These are phyloP conservation scores for Watsonalla binaria DNA, from an alignment of 2,888 invertebrate genomes.

Conservation along the genomic window DNA sequence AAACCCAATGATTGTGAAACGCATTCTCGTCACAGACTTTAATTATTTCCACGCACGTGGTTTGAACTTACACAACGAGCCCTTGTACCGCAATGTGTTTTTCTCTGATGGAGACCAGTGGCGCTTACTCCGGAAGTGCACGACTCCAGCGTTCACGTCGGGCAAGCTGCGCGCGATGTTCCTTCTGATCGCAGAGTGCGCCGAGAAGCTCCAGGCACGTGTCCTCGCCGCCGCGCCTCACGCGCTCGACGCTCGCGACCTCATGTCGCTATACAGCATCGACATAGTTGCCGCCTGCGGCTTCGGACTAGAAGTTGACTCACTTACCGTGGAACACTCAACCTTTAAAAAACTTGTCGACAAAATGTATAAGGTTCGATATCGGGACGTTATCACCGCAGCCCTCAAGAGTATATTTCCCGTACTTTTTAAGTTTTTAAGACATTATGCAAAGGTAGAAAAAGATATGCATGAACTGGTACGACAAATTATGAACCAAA, in stretches of 20 bases:
- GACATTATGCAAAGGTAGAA: constrained; percentile 31
- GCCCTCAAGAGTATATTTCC: constrained; percentile 44
- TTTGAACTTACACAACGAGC: constrained; percentile 33
- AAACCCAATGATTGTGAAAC: constrained; percentile 33
- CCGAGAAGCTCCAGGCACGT: constrained; percentile 35
- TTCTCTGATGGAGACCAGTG: constrained; percentile 52
- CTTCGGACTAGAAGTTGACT: constrained; percentile 51
- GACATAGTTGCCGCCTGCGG: constrained; percentile 59
- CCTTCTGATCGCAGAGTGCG: constrained; percentile 49
- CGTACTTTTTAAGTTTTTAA: constrained; percentile 30
- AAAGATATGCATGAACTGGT: constrained; percentile 37
- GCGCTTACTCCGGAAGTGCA: constrained; percentile 49
- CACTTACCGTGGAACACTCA: constrained; percentile 45
- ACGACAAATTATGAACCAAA: constrained; percentile 37
- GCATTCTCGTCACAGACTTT: constrained; percentile 29
- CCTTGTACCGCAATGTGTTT: constrained; percentile 47
- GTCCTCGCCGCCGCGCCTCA: constrained; percentile 19
- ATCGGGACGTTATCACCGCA: constrained; percentile 22
- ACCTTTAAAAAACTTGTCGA: constrained; percentile 44
- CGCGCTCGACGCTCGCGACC: constrained; percentile 46
- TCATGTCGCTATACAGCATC: constrained; percentile 58
- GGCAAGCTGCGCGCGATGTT: constrained; percentile 55
- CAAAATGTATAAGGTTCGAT: constrained; percentile 30
- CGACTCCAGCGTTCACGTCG: constrained; percentile 52
- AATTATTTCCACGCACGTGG: background rate